A percentile compares a stretch with the other conserved stretches of the same genome.
Evolutionary conservation across 1,140 invertebrate genomes (phyloP).

Genomic region (Akabosia matsudoensis): DNA sequence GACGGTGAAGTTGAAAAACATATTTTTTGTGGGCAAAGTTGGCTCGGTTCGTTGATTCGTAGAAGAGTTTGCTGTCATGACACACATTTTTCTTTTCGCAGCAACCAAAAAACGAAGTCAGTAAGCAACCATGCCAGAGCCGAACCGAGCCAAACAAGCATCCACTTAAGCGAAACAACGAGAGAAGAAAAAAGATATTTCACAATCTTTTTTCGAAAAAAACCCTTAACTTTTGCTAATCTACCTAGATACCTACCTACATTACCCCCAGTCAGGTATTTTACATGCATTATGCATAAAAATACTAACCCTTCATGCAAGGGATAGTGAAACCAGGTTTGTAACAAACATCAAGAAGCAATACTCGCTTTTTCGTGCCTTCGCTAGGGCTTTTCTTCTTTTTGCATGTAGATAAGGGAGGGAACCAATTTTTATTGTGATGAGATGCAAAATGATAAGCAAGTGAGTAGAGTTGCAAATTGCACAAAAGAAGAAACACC

Average conservation of each 20-base stretch:
- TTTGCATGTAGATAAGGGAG: not conserved
- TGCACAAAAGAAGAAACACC: not conserved
- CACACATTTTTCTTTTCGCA: slow-evolving; percentile 17
- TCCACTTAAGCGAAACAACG: not conserved
- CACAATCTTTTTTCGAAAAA: slow-evolving; percentile 4
- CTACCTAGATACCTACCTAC: not conserved
- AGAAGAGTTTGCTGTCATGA: slow-evolving; percentile 7
- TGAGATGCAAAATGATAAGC: too few species aligned
- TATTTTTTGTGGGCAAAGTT: slow-evolving; percentile 22
- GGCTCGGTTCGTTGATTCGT: slow-evolving; percentile 1
- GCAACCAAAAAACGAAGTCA: slow-evolving; percentile 21
- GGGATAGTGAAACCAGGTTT: too few species aligned
- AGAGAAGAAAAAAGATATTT: slow-evolving; percentile 1
- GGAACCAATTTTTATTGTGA: too few species aligned
- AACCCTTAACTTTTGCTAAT: too few species aligned
- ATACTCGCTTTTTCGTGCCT: too few species aligned
- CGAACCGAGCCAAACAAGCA: not conserved
- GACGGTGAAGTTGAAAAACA: not conserved
- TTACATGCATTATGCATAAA: too few species aligned
- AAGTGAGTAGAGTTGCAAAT: not conserved
- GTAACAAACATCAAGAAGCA: too few species aligned
- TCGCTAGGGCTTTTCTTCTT: not conserved
- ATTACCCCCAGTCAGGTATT: too few species aligned
- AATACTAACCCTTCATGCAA: too few species aligned
- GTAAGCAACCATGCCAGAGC: slow-evolving; percentile 15